A percentile compares a stretch with the other conserved stretches of the same genome.
These are phyloP conservation scores for Xanthia togata DNA, from an alignment of 2,888 invertebrate species.

Conservation along the genomic window DNA sequence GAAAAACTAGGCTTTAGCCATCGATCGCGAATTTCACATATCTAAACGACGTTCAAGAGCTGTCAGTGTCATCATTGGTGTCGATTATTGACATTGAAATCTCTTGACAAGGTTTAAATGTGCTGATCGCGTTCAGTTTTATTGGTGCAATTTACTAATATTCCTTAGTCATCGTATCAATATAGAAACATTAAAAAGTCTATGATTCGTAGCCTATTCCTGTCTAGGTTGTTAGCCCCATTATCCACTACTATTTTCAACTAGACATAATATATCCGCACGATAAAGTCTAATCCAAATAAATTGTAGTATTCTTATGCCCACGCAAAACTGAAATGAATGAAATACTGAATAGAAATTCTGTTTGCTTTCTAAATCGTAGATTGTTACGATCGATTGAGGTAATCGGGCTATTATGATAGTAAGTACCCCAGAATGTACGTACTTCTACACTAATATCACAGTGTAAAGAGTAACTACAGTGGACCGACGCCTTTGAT, in stretches of 20 bases:
- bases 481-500: too few relatives aligned
- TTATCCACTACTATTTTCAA: conserved; percentile 35
- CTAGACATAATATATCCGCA: conserved; percentile 32
- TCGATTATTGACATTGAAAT: too few relatives aligned
- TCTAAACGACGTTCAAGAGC: too few relatives aligned
- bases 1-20: neutral
- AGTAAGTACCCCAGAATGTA: conserved; percentile 2
- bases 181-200: conserved; percentile 11
- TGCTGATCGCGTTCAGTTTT: too few relatives aligned
- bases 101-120: too few relatives aligned
- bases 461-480: too few relatives aligned
- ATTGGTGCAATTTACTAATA: too few relatives aligned
- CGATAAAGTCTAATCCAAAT: conserved; percentile 40
- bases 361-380: conserved; percentile 35
- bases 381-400: conserved; percentile 29
- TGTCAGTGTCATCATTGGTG: too few relatives aligned
- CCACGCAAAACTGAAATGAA: conserved; percentile 57
- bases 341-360: conserved; percentile 45
- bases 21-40: neutral
- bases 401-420: conserved; percentile 19
- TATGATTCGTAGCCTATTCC: conserved; percentile 22
- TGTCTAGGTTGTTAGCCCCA: conserved; percentile 42
- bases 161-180: neutral
- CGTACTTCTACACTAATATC: too few relatives aligned
- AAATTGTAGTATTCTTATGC: conserved; percentile 53